These are phyloP conservation scores for Brachionus rubens DNA, from an alignment of 1,140 invertebrate species.

Conservation along the genomic window DNA sequence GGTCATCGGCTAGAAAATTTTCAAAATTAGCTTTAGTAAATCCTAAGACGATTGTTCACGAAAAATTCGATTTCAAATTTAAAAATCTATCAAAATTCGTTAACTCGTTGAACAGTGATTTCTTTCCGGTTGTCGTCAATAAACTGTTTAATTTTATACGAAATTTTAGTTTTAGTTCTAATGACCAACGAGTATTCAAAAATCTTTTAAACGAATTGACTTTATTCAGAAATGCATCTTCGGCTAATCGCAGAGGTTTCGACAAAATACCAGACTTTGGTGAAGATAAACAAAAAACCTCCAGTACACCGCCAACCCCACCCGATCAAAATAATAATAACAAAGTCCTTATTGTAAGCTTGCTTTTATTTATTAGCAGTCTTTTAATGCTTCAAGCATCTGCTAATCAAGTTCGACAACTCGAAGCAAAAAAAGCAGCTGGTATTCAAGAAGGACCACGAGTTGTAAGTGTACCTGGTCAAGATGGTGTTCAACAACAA, in stretches of 20 bases:
- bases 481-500: neutral
- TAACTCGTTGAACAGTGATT: neutral
- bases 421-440: neutral
- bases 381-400: conserved; percentile 16
- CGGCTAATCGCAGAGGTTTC: neutral
- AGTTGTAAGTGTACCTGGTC: neutral
- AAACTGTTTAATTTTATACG: conserved; percentile 1
- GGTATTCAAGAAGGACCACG: neutral
- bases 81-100: neutral
- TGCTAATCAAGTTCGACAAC: neutral
- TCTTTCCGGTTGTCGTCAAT: neutral
- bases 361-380: conserved; percentile 6
- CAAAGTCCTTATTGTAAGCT: conserved; percentile 1
- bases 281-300: neutral
- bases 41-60: neutral
- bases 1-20: neutral
- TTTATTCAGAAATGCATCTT: neutral
- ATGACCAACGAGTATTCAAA: neutral
- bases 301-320: too few relatives aligned
- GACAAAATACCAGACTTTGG: conserved; percentile 27
- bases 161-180: conserved; percentile 3
- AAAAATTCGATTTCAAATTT: neutral
- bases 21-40: neutral
- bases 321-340: conserved; percentile 3
- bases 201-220: neutral